Conservation (phyloP, 2,888 invertebrate genomes). For the Phanerotoma sp. region DNA sequence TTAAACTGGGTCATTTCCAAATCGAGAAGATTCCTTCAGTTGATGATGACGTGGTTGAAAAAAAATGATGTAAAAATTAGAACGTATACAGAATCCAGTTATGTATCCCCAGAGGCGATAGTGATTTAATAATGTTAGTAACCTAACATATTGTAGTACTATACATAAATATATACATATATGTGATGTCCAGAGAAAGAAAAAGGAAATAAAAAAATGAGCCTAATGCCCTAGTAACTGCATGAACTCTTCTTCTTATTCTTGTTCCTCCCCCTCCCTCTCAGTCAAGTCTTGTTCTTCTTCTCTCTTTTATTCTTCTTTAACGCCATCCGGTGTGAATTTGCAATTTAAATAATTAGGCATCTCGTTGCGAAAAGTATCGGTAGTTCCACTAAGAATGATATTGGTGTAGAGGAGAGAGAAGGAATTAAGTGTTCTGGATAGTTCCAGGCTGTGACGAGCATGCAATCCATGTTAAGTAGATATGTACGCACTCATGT, state of each 20-base stretch:
- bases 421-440: neutral
- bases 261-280: too few relatives aligned
- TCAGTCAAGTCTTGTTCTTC: too few relatives aligned
- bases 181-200: neutral
- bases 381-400: slow-evolving; percentile 4
- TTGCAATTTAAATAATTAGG: slow-evolving; percentile 51
- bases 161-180: neutral
- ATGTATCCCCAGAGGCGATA: neutral
- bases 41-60: slow-evolving; percentile 5
- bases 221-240: slow-evolving; percentile 53
- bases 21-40: neutral
- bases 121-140: neutral
- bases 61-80: neutral
- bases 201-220: slow-evolving; percentile 15
- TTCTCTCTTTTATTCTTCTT: too few relatives aligned
- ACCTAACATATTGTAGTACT: neutral
- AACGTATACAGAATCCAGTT: neutral
- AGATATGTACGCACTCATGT: neutral
- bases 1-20: neutral
- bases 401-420: slow-evolving; percentile 1
- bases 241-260: slow-evolving; percentile 34
- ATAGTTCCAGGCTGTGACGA: slow-evolving; percentile 3
- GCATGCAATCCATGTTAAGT: neutral
- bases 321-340: slow-evolving; percentile 34
- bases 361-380: slow-evolving; percentile 35